Evolutionary conservation across 1,140 invertebrate species (phyloP).

Genomic region (Heterodera schachtii): DNA sequence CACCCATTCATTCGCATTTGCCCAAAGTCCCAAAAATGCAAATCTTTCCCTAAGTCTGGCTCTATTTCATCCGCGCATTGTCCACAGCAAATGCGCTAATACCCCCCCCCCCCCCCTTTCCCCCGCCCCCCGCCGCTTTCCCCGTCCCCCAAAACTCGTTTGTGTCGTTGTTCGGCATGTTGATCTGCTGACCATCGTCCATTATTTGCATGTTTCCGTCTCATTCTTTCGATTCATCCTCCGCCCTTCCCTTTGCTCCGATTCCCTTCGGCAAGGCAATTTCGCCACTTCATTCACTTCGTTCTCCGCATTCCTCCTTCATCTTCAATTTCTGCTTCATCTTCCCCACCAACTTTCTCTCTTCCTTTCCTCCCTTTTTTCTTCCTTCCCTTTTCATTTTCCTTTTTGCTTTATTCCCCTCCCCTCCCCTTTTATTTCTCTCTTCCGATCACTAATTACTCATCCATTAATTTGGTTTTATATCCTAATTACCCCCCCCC

Average conservation of each 20-base stretch:
- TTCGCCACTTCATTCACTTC: neutral
- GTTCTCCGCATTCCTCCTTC: neutral
- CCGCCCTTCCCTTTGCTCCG: neutral
- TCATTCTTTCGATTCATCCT: neutral
- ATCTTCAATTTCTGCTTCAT: neutral
- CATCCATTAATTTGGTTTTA: neutral
- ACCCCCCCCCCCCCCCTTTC: neutral
- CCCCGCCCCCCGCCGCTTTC: neutral
- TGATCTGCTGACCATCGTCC: constrained; percentile 5
- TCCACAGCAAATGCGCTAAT: constrained; percentile 3
- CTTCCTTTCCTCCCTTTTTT: too few species aligned
- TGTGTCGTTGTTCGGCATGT: constrained; percentile 1
- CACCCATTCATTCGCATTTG: neutral
- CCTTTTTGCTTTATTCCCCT: too few species aligned
- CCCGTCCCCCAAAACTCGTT: constrained; percentile 2
- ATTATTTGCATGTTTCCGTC: neutral
- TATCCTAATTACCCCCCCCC: neutral
- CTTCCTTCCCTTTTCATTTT: neutral
- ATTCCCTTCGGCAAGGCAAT: constrained; percentile 5
- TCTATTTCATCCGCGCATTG: constrained; percentile 9
- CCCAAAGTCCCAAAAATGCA: neutral
- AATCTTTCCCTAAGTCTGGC: neutral
- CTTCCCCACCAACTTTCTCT: too few species aligned
- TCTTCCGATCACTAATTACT: neutral
- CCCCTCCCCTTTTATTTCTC: neutral